phyloP scores from a whole-genome alignment of 2,113 vertebrate genomes.

The Macaca nemestrina region DNA sequence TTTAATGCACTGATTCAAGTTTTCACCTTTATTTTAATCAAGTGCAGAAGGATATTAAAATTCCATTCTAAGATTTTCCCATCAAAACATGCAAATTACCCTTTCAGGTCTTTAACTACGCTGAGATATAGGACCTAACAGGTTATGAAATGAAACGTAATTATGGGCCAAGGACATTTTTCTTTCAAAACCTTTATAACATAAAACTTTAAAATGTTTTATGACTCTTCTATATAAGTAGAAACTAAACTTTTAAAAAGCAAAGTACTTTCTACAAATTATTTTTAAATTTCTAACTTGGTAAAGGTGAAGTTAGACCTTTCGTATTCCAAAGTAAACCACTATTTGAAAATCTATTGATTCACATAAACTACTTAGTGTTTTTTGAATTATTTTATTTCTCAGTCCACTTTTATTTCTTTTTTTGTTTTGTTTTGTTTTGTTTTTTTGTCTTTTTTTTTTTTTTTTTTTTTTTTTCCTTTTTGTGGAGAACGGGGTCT shows the following conservation, averaged over 20 bases:
- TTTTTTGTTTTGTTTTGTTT: too few species aligned
- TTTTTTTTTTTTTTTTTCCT: too few species aligned
- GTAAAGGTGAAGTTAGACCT: not conserved
- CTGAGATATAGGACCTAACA: conserved; percentile 58
- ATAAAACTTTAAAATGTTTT: conserved; percentile 62
- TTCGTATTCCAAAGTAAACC: not conserved
- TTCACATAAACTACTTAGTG: not conserved
- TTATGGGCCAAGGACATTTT: conserved; percentile 63
- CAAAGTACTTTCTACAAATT: conserved; percentile 1
- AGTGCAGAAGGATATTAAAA: conserved; percentile 60
- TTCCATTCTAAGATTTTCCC: conserved; percentile 48
- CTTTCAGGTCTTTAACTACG: conserved; percentile 49
- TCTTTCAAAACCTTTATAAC: conserved; percentile 50
- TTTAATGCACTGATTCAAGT: conserved; percentile 42
- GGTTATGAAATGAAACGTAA: conserved; percentile 62
- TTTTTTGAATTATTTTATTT: not conserved
- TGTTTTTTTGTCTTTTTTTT: too few species aligned
- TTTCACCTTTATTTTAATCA: conserved; percentile 69
- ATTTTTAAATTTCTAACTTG: conserved; percentile 26
- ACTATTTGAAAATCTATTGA: not conserved
- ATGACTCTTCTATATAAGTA: conserved; percentile 34
- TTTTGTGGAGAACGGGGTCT: too few species aligned
- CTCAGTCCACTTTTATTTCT: not conserved
- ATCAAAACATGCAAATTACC: conserved; percentile 70
- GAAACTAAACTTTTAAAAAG: conserved; percentile 40